Evolutionary conservation across 2,888 invertebrate species (phyloP).

Genomic region (Drosophila subsilvestris): DNA sequence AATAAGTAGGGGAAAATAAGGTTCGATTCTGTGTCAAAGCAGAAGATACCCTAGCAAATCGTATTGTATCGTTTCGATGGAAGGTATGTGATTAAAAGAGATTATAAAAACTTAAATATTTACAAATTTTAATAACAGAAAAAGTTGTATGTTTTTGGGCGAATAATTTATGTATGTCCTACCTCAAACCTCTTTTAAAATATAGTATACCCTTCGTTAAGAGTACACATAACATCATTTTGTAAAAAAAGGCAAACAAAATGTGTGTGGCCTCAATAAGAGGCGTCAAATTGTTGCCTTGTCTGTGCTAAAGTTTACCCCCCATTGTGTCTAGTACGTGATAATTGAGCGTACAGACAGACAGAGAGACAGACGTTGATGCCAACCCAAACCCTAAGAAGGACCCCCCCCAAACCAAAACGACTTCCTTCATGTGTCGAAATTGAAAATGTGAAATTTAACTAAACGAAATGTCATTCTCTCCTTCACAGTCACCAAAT

Average conservation of each 20-base stretch:
- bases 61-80: too few relatives aligned
- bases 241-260: constrained; percentile 37
- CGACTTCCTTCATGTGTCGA: constrained; percentile 20
- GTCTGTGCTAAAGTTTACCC: constrained; percentile 55
- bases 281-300: constrained; percentile 63
- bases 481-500: constrained; percentile 92
- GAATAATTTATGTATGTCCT: too few relatives aligned
- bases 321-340: constrained; percentile 66
- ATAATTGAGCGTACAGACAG: constrained; percentile 60
- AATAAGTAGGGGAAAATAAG: background rate
- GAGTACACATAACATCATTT: background rate
- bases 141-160: too few relatives aligned
- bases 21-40: background rate
- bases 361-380: constrained; percentile 13
- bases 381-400: constrained; percentile 18
- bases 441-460: constrained; percentile 44
- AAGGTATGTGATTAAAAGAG: too few relatives aligned
- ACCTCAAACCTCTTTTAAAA: background rate
- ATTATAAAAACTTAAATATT: too few relatives aligned
- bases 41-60: background rate
- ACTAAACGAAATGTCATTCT: constrained; percentile 25
- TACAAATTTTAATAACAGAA: too few relatives aligned
- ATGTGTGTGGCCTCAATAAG: constrained; percentile 53
- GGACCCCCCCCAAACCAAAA: background rate
- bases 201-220: background rate